A percentile compares a stretch with the other conserved stretches of the same genome.
Evolutionary conservation across 2,888 invertebrate species (phyloP).

Genomic region (Leptopilina myrica): DNA sequence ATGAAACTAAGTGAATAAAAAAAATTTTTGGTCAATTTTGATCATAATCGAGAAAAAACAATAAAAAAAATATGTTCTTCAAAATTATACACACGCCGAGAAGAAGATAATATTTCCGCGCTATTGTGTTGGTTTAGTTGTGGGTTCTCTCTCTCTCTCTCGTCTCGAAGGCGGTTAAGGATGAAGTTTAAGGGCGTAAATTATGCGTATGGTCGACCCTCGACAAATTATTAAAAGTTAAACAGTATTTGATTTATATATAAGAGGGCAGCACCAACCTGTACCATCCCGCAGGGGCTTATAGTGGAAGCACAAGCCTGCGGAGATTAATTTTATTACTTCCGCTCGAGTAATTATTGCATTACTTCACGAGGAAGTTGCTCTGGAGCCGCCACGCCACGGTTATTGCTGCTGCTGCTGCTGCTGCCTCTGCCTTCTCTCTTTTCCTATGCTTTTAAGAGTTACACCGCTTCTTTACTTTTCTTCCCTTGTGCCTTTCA

Average conservation of each 20-base stretch:
- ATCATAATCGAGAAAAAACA: background rate
- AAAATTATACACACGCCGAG: background rate
- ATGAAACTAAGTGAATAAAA: too few species aligned
- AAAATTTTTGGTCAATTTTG: background rate
- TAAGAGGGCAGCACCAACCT: constrained; percentile 67
- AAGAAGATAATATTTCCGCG: constrained; percentile 27
- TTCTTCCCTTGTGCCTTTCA: constrained; percentile 42
- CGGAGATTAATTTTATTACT: constrained; percentile 76
- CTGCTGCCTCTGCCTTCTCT: too few species aligned
- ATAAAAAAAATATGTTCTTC: background rate
- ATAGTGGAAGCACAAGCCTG: constrained; percentile 53
- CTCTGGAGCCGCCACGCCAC: constrained; percentile 43
- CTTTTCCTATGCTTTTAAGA: constrained; percentile 1
- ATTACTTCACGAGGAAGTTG: constrained; percentile 71
- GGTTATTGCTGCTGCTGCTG: constrained; percentile 22
- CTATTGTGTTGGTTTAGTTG: constrained; percentile 21
- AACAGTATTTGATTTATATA: constrained; percentile 75
- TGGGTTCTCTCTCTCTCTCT: background rate
- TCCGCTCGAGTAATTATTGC: constrained; percentile 75
- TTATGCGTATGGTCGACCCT: constrained; percentile 60
- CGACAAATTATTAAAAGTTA: constrained; percentile 72
- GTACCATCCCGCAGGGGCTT: constrained; percentile 48
- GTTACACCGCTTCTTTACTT: constrained; percentile 19
- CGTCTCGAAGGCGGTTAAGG: constrained; percentile 58
- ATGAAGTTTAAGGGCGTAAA: constrained; percentile 67